phyloP scores from a whole-genome alignment of 2,113 vertebrate genomes.

The Myrmecophaga tridactyla region DNA sequence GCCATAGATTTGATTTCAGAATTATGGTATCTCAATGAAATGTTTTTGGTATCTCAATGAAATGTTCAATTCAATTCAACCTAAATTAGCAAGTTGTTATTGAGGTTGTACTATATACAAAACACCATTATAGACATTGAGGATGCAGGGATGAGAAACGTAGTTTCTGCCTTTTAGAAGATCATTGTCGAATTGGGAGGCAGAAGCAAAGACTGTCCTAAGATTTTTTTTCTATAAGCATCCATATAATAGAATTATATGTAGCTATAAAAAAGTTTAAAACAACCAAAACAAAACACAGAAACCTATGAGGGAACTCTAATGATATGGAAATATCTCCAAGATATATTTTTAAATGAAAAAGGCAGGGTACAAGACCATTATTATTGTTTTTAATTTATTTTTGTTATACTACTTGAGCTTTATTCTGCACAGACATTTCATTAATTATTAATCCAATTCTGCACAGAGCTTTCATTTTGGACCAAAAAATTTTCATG shows the following conservation, averaged over 20 bases:
- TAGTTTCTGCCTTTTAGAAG: background rate
- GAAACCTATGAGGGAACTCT: background rate
- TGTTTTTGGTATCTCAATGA: slow-evolving; percentile 14
- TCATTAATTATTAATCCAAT: no score
- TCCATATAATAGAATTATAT: background rate
- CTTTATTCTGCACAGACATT: no score
- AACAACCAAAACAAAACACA: no score
- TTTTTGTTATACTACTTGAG: no score
- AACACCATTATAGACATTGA: background rate
- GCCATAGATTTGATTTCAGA: slow-evolving; percentile 29
- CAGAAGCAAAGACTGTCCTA: background rate
- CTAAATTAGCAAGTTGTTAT: slow-evolving; percentile 1
- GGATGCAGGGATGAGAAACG: background rate
- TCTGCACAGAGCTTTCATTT: no score
- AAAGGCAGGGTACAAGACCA: background rate
- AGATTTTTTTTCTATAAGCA: background rate
- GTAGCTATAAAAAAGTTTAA: background rate
- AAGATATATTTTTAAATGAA: background rate
- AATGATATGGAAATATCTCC: background rate
- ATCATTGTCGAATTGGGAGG: background rate
- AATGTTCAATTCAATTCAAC: slow-evolving; percentile 1
- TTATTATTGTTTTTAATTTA: no score
- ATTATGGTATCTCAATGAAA: slow-evolving; percentile 1
- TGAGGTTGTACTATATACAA: background rate
- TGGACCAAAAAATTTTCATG: no score